Evolutionary conservation across 2,888 invertebrate genomes (phyloP).

Genomic region (Thecocarcelia acutangulata): DNA sequence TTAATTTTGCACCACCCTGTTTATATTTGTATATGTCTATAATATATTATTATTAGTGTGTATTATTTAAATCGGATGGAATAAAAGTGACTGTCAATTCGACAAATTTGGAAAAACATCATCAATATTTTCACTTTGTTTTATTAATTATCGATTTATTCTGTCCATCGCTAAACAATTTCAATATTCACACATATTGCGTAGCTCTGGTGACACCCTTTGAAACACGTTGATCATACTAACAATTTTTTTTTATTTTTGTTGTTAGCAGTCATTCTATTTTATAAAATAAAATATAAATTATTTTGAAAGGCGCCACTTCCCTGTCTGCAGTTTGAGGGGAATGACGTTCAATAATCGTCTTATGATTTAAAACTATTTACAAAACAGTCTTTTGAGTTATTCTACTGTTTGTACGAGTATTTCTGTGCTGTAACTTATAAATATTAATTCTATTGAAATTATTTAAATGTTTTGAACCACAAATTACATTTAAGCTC

Average conservation of each 20-base stretch:
- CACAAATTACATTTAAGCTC: slow-evolving; percentile 3
- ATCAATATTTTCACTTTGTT: no score
- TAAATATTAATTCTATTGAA: slow-evolving; percentile 3
- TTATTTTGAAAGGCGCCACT: slow-evolving; percentile 30
- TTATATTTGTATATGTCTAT: no score
- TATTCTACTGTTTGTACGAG: background rate
- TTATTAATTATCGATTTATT: no score
- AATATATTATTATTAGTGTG: no score
- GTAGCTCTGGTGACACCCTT: no score
- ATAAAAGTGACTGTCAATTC: no score
- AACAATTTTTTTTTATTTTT: no score
- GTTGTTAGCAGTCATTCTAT: slow-evolving; percentile 10
- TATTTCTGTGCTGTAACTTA: background rate
- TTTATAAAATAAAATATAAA: background rate
- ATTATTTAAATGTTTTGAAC: background rate
- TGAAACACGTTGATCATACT: background rate
- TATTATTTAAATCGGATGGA: no score
- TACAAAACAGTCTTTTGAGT: slow-evolving; percentile 5
- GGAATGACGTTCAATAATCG: slow-evolving; percentile 26
- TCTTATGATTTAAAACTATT: slow-evolving; percentile 35
- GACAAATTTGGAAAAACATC: no score
- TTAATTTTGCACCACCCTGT: no score
- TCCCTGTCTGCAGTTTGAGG: background rate
- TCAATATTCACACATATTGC: no score
- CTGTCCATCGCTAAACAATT: no score